A percentile compares a stretch with the other conserved stretches of the same genome.
phyloP scores from a whole-genome alignment of 2,113 vertebrate genomes.

The Ailurus styani region DNA sequence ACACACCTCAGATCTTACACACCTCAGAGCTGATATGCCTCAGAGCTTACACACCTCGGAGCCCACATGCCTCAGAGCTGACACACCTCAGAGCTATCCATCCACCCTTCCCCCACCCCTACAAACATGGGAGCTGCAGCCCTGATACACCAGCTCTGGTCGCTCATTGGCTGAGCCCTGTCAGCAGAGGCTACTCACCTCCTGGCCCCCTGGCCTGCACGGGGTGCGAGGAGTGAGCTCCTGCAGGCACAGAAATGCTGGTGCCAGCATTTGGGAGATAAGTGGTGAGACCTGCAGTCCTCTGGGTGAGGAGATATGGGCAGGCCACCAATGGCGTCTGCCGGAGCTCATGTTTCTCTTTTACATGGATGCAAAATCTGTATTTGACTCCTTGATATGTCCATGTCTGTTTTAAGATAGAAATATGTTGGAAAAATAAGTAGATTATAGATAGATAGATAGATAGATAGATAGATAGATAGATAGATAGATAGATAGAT shows the following conservation, averaged over 20 bases:
- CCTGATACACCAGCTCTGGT: accelerated
- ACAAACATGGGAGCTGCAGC: accelerated
- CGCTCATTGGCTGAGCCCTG: accelerated
- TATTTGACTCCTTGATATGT: accelerated
- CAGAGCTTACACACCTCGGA: background rate
- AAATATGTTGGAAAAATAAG: too few relatives aligned
- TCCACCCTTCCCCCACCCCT: background rate
- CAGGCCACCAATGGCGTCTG: accelerated
- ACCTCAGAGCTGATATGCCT: too few relatives aligned
- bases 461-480: too few relatives aligned
- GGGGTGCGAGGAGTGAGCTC: background rate
- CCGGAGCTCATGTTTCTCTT: background rate
- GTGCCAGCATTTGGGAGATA: too few relatives aligned
- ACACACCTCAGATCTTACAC: background rate
- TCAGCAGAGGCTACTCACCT: accelerated
- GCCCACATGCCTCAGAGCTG: too few relatives aligned
- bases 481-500: too few relatives aligned
- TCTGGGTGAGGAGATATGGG: background rate
- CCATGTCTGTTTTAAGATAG: background rate
- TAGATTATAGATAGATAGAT: background rate
- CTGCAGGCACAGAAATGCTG: background rate
- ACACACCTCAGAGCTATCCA: background rate
- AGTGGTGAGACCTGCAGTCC: accelerated
- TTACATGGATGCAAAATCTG: background rate
- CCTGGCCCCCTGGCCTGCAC: background rate